phyloP scores from a whole-genome alignment of 2,797 vertebrate species.

The Sciurus vulgaris region DNA sequence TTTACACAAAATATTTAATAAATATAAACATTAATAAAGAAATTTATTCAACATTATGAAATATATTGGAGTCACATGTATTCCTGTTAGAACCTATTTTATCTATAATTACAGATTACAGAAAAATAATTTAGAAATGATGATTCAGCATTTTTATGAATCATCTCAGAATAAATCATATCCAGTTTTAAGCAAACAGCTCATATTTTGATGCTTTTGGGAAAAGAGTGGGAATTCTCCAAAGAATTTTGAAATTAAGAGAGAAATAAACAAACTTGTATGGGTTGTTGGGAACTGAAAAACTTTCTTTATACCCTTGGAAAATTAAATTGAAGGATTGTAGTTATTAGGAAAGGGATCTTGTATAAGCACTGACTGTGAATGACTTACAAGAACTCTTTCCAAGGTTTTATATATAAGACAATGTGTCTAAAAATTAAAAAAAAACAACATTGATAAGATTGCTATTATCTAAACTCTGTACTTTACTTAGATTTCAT shows the following conservation, averaged over 20 bases:
- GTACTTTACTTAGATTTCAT: neutral
- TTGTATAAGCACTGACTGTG: neutral
- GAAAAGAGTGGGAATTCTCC: neutral
- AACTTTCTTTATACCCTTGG: neutral
- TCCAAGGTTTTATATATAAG: neutral
- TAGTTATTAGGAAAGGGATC: neutral
- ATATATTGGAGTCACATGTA: neutral
- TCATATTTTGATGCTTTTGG: neutral
- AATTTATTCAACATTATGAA: neutral
- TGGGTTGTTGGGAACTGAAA: neutral
- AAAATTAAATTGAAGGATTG: neutral
- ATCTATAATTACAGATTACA: conserved; percentile 28
- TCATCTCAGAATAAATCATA: neutral
- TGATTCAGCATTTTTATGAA: conserved; percentile 33
- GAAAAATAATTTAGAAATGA: neutral
- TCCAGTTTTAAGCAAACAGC: neutral
- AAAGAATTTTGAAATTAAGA: conserved; percentile 42
- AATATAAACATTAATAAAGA: neutral
- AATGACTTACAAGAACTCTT: neutral
- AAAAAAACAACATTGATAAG: neutral
- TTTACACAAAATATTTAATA: neutral
- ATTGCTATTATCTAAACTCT: neutral
- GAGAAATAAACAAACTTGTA: neutral
- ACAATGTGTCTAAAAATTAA: neutral
- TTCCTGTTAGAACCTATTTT: neutral